Evolutionary conservation across 2,888 invertebrate genomes (phyloP), one percentile per base, ranked within the genome.

Genomic region (Archips xylosteana): DNA sequence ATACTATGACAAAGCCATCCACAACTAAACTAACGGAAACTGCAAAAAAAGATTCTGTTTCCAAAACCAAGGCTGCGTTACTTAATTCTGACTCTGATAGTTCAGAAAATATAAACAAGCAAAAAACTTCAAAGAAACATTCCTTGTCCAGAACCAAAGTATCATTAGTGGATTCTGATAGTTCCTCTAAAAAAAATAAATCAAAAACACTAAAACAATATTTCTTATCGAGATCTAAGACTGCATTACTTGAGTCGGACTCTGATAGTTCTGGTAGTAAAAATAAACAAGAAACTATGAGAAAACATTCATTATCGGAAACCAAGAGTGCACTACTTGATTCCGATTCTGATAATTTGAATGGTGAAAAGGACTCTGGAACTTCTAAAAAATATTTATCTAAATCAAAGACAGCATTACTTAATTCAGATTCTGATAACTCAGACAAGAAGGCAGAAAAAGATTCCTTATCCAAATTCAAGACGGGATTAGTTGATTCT

Each of bases 201-300:
- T 0, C 49, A 49, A n/a, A 49, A 49, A n/a, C n/a, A n/a, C 5
- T 6, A n/a, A 13, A n/a, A 49, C n/a, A n/a, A 49, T 12, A 49
- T n/a, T 5, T n/a, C n/a, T 49, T n/a, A 49, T 49, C 49, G 0
- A 5, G 5, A n/a, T 13, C n/a, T 13, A 49, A 49, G n/a, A 49
- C 12, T n/a, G 49, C 49, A 49, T 49, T n/a, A 49, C 49, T n/a
- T 49, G n/a, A 49, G 3, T 49, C 49, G 4, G 49, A 49, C n/a
- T 49, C 49, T 49, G 49, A 49, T 49, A 3, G 4, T n/a, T n/a
- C 47, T 3, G 47, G 3, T 13, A 49, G 13, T 49, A 13, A 49
- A 49, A 75, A 72, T 59, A 10, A 74, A 23, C 23, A 6, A 57
- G 54, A 57, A 32, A 23, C 54, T 12, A 6, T 10, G 2, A 34